Base-by-base conservation (phyloP, 30 jellyfish, hydroid and myxozoan genomes). In the Turritopsis rubra region DNA sequence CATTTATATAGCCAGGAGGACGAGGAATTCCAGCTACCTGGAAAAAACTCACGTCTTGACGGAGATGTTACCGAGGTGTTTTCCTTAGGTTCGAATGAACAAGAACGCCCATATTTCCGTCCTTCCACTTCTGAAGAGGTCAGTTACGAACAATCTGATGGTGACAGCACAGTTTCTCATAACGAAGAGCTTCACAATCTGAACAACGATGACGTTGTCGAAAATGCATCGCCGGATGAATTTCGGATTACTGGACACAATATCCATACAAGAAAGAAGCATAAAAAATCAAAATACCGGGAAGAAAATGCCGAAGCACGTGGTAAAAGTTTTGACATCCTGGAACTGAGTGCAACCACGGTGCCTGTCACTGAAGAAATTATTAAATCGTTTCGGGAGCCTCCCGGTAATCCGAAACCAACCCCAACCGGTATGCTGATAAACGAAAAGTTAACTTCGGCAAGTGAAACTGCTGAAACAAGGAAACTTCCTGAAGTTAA, bases 251-350 rank as follows among this genome's bases (percentile, higher is more conserved):
- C 30, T n/a, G 77, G 30, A 19, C 77, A 68, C 77, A 27, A 16
- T 23, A 68, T 68, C 28, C 30, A n/a, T 9, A 19, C 31, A 17
- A 23, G 77, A 1, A 68, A 68, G 77, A 17, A 19, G 23, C 77
- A n/a, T 0, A 68, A 68, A 68, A n/a, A 23, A 27, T 23, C 77
- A 68, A 27, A 23, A n/a, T n/a, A n/a, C 21, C 28, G 30, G 16
- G 77, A 68, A 68, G 77, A 68, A 19, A 68, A 68, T 27, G 77
- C 31, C 9, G 77, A 68, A 19, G 30, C 77, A 27, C 77, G 77
- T n/a, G 77, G 19, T 23, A 68, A 68, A 23, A 68, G 77, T 27
- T 68, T 68, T 23, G 31, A 68, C 77, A 16, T n/a, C 17, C 30
- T 68, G 0, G 30, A 27, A 68, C 77, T 27, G 19, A 68, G 31